Evolutionary conservation across 1,140 invertebrate species (phyloP), one percentile per base, ranked within the genome.

Genomic region (Tetraneura akinire): DNA sequence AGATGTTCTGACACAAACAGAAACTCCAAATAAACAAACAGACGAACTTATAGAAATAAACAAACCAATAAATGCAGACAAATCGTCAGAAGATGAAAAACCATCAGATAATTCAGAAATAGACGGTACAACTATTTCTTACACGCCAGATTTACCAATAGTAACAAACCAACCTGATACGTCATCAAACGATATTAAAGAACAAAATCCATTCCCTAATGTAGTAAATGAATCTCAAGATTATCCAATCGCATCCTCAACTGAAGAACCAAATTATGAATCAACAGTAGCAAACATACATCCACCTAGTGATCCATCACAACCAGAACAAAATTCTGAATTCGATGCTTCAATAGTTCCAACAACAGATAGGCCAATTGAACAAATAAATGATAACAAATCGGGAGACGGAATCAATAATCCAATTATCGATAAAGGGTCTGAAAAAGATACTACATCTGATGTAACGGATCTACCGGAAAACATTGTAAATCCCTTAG

Each of bases 151-250:
- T 47, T 13, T 18, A 13, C 21, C 21, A 62, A 62, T 37, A 23
- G 4, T 23, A 18, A 60, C 37, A 0, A 47, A 78, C 10, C 45
- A 45, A 18, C 51, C 71, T 8, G 53, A 55, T 2, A 14, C n/a
- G 3, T 3, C 23, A 2, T 0, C 16, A 42, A 42, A 78, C 23
- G 16, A 42, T 45, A 18, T 45, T 1, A 55, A 42, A 62, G 37
- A 62, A 18, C 74, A 62, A 14, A 78, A 45, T 62, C 6, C 16
- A 42, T 60, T 26, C 1, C 0, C n/a, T 1, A 78, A 45, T 16
- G 9, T 55, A 8, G 37, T 21, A 5, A 76, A 57, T 10, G 51
- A 76, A 76, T 57, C 71, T 3, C 71, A 57, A 55, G 71, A 57
- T n/a, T 4, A 51, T 51, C 29, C 14, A 21, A n/a, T 37, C 3